Percentiles rank a stretch among this genome's conserved stretches.
Evolutionary conservation across 2,888 invertebrate genomes (phyloP).

Genomic region (Gymnocheta viridis): DNA sequence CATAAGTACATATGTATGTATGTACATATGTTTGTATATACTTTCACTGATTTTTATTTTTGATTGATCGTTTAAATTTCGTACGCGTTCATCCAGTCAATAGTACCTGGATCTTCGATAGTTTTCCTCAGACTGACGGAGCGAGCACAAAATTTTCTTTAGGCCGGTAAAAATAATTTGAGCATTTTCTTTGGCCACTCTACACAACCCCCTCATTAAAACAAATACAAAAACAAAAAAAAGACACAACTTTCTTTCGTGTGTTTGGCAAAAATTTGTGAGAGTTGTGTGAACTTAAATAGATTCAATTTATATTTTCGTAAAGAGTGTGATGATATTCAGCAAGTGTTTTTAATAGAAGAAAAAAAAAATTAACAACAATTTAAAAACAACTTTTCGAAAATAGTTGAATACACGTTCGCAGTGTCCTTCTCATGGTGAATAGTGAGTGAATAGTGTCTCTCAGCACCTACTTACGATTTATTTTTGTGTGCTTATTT

Average conservation of each 20-base stretch:
- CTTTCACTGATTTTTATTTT: conserved; percentile 40
- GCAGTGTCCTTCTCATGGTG: conserved; percentile 25
- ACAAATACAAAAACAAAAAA: conserved; percentile 3
- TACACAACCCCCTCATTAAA: conserved; percentile 28
- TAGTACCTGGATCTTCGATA: conserved; percentile 82
- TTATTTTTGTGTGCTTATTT: conserved; percentile 8
- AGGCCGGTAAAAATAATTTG: conserved; percentile 54
- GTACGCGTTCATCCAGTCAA: conserved; percentile 77
- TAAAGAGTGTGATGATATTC: conserved; percentile 59
- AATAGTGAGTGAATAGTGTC: not conserved
- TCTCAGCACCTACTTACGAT: conserved; percentile 10
- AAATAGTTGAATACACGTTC: not conserved
- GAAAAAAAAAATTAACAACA: not conserved
- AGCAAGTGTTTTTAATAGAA: conserved; percentile 45
- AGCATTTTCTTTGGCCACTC: conserved; percentile 50
- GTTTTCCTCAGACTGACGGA: conserved; percentile 80
- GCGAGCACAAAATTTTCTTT: conserved; percentile 40
- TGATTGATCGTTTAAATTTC: conserved; percentile 73
- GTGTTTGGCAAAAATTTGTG: conserved; percentile 38
- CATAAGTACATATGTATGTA: conserved; percentile 7
- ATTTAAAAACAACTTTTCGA: conserved; percentile 34
- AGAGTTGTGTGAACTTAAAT: conserved; percentile 53
- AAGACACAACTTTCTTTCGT: conserved; percentile 44
- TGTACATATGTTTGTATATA: conserved; percentile 48
- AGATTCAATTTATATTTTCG: conserved; percentile 49